A percentile compares a stretch with the other conserved stretches of the same genome.
Evolutionary conservation across 2,113 vertebrate genomes (phyloP).

Genomic region (Motacilla tschutschensis): DNA sequence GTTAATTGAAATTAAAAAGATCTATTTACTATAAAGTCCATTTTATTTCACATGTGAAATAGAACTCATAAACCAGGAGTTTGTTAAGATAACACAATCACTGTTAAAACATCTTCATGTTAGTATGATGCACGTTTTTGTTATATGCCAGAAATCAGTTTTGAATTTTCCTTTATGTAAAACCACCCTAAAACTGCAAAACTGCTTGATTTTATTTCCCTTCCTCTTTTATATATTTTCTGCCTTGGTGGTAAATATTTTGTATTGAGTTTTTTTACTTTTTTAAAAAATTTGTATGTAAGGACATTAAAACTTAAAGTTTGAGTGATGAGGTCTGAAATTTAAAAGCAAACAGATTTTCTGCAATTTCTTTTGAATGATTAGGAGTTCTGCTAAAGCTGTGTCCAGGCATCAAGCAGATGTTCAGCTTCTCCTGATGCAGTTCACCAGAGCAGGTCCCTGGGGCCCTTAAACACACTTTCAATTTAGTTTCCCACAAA

Average conservation of each 20-base stretch:
- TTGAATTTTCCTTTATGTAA: constrained; percentile 20
- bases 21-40: constrained; percentile 54
- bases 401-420: background rate
- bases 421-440: constrained; percentile 4
- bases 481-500: constrained; percentile 39
- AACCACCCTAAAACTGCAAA: background rate
- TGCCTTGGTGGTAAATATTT: background rate
- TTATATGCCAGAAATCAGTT: constrained; percentile 11
- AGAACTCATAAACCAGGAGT: background rate
- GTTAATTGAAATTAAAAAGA: constrained; percentile 41
- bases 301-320: constrained; percentile 8
- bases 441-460: constrained; percentile 16
- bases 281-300: background rate
- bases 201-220: background rate
- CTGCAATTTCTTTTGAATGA: background rate
- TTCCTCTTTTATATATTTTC: background rate
- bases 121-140: constrained; percentile 13
- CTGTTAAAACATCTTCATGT: constrained; percentile 50
- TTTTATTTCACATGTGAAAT: constrained; percentile 60
- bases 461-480: constrained; percentile 22
- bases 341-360: background rate
- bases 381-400: background rate
- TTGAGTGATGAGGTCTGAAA: background rate
- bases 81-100: constrained; percentile 18
- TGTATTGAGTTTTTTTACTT: background rate